phyloP scores from a whole-genome alignment of 2,113 vertebrate genomes.

The Perca fluviatilis region DNA sequence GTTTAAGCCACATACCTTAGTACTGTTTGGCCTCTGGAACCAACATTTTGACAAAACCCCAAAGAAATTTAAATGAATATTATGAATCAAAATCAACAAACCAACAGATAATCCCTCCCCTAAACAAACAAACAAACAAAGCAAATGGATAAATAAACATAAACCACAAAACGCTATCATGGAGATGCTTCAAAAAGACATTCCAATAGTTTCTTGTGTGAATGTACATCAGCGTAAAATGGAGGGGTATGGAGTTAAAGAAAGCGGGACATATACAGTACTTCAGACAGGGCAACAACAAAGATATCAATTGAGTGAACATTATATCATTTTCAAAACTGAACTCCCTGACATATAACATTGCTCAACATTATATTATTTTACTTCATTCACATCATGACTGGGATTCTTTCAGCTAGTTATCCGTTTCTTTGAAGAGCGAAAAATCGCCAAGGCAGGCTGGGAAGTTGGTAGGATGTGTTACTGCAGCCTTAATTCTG shows the following conservation, averaged over 20 bases:
- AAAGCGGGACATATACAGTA: constrained; percentile 74
- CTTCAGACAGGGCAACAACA: constrained; percentile 78
- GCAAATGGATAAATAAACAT: constrained; percentile 64
- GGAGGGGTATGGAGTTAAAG: constrained; percentile 41
- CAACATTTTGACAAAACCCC: constrained; percentile 40
- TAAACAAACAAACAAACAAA: constrained; percentile 59
- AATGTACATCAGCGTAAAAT: constrained; percentile 67
- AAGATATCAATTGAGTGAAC: constrained; percentile 71
- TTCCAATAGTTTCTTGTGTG: constrained; percentile 68
- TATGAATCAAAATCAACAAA: constrained; percentile 42
- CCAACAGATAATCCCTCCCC: constrained; percentile 36
- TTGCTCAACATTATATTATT: constrained; percentile 68
- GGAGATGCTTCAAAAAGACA: constrained; percentile 61
- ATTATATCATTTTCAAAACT: constrained; percentile 72
- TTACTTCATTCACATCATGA: constrained; percentile 75
- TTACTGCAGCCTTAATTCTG: constrained; percentile 26
- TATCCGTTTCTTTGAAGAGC: constrained; percentile 40
- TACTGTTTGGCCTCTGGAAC: constrained; percentile 65
- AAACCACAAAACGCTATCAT: constrained; percentile 66
- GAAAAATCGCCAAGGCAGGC: constrained; percentile 18
- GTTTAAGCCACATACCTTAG: constrained; percentile 64
- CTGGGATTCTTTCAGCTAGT: constrained; percentile 61
- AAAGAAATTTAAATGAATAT: constrained; percentile 38
- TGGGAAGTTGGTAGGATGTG: constrained; percentile 24
- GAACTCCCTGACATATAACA: constrained; percentile 79